Evolutionary conservation across 2,797 vertebrate genomes (phyloP).

Genomic region (Pangasius mekongensis): DNA sequence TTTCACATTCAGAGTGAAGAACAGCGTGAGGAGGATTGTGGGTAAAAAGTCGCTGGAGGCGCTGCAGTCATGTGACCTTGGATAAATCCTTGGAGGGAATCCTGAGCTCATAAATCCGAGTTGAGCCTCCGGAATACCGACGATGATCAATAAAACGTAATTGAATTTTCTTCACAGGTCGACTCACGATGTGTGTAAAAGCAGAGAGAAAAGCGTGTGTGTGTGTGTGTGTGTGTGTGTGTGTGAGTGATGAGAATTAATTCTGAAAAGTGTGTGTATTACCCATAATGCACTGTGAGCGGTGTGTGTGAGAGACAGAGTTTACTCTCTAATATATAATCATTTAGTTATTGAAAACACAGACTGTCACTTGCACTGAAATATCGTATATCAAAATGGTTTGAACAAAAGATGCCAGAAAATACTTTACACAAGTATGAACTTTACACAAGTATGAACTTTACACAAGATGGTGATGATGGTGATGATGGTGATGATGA

Average conservation of each 20-base stretch:
- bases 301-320: background rate
- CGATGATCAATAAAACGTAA: conserved; percentile 64
- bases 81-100: conserved; percentile 49
- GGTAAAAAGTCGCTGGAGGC: conserved; percentile 4
- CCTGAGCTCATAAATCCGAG: conserved; percentile 48
- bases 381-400: too few relatives aligned
- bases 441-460: too few relatives aligned
- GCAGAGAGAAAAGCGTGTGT: background rate
- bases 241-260: background rate
- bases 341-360: too few relatives aligned
- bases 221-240: background rate
- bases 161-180: conserved; percentile 57
- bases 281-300: background rate
- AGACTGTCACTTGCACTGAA: too few relatives aligned
- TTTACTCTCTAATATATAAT: too few relatives aligned
- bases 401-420: too few relatives aligned
- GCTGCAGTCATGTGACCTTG: conserved; percentile 41
- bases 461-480: too few relatives aligned
- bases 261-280: background rate
- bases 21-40: conserved; percentile 1
- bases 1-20: conserved; percentile 17
- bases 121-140: conserved; percentile 22
- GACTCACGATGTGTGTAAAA: background rate
- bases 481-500: too few relatives aligned
- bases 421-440: too few relatives aligned